Base-by-base conservation (phyloP, 2,797 vertebrate genomes). In the Mycteria americana region DNA sequence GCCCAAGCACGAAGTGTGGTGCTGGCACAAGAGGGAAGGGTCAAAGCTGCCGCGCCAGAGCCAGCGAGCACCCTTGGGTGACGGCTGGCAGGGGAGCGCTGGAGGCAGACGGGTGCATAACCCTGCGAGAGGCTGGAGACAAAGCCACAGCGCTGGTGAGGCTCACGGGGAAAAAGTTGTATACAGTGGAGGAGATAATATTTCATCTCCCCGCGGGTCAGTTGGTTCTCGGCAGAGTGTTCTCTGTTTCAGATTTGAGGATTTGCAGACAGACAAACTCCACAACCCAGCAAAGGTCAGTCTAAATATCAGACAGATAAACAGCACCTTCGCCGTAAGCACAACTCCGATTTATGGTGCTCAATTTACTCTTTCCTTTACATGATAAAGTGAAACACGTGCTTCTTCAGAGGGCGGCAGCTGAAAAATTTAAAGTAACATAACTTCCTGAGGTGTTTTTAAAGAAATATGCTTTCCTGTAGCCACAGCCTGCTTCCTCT, bases 181-280 rank as follows among this genome's bases (percentile, higher is more conserved):
- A 59, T 84, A 93, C 80, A 90, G 37, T 56, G 45, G 27, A 85
- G 91, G 86, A 88, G 88, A 90, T 88, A 96, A 95, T 97, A 96
- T 97, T 97, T 97, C 94, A 95, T 97, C 85, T 95, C 68, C 69
- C 78, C 4, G 30, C 13, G 28, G 97, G 97, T 97, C 97, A 97
- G 76, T 89, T 95, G 95, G 91, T 88, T 97, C 95, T 97, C 86
- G 5, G 96, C 89, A 94, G 41, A 94, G 92, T 67, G 59, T 92
- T 97, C 95, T 96, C 91, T 96, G 91, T 79, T 96, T 96, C 89
- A 96, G 95, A 93, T 93, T 97, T 98, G 97, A 98, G 96, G 92
- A 95, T 96, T 96, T 98, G 98, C 97, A 98, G 98, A 98, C 97
- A 98, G 98, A 97, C 96, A 98, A 98, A 98, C 97, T 96, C 96